Base-by-base conservation (phyloP, 2,113 vertebrate species). In the Cebidichthys violaceus region DNA sequence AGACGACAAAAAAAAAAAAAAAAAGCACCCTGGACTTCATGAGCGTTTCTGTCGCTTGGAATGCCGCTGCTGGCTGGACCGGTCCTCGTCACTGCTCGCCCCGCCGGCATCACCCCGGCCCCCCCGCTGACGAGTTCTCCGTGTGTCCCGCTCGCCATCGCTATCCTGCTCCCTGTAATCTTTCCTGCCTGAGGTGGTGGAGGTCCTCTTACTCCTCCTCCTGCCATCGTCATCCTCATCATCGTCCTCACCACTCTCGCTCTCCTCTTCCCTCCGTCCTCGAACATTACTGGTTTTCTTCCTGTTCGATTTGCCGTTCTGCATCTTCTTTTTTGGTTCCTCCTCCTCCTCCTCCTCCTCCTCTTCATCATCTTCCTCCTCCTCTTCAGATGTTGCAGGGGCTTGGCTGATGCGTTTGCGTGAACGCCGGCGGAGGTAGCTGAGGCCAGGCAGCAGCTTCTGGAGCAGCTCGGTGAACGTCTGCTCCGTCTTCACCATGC, bases 401-500 rank as follows among this genome's bases (percentile, higher is more conserved):
- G 84, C 77, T 29, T 61, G 90, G 82, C 37, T 85, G 80, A 90
- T 82, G 5, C 94, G 94, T 90, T 97, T 97, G 93, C 95, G 97
- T 54, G 89, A 90, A 81, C 95, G 97, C 64, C 98, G 95, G 45
- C 98, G 97, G 14, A 95, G 89, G 74, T 99, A 99, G 0, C 86
- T 92, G 91, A 98, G 95, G 86, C 96, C 95, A 0, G 98, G 98
- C 69, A 99, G 95, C 89, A 96, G 96, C 90, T 98, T 98, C 54
- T 96, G 95, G 77, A 99, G 93, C 89, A 99, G 96, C 82, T 97
- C 97, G 1, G 94, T 93, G 81, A 99, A 96, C 72, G 95, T 94
- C 91, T 97, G 96, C 95, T 99, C 98, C 0, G 98, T 98, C 94
- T 98, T 98, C 84, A 92, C 93, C 94, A 97, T 93, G 88, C 97